Conservation (phyloP, 2,113 vertebrate species). For the Terrapene triunguis region DNA sequence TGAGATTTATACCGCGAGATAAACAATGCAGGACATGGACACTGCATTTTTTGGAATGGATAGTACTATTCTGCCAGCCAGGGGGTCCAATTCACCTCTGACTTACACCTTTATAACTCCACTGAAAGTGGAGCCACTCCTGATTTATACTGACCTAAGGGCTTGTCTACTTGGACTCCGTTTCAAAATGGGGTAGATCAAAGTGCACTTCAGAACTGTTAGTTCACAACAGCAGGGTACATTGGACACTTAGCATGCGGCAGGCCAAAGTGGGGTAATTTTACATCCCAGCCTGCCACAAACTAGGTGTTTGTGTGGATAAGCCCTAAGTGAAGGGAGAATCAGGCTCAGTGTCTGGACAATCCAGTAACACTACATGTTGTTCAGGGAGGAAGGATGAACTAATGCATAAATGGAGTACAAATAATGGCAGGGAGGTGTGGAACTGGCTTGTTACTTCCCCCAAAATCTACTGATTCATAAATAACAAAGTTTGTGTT, state of each 20-base stretch:
- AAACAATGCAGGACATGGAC: neutral
- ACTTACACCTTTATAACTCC: neutral
- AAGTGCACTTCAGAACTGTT: neutral
- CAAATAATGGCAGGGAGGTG: neutral
- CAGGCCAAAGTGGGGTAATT: neutral
- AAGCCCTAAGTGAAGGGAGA: neutral
- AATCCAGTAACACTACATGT: neutral
- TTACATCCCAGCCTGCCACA: neutral
- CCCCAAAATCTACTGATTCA: neutral
- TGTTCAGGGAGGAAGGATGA: neutral
- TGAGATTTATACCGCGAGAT: neutral
- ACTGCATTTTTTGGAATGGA: neutral
- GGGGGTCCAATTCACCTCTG: neutral
- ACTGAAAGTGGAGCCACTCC: neutral
- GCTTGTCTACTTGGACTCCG: neutral
- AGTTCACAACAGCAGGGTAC: neutral
- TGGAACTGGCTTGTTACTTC: neutral
- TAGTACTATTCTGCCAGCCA: neutral
- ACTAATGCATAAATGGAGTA: neutral
- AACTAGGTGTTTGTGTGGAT: neutral
- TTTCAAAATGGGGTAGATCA: neutral
- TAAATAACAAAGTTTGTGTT: neutral
- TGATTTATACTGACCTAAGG: neutral
- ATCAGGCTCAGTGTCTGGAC: neutral
- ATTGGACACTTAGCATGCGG: neutral